Base-by-base conservation (phyloP, 2,888 invertebrate genomes). In the Abscondita cerata region DNA sequence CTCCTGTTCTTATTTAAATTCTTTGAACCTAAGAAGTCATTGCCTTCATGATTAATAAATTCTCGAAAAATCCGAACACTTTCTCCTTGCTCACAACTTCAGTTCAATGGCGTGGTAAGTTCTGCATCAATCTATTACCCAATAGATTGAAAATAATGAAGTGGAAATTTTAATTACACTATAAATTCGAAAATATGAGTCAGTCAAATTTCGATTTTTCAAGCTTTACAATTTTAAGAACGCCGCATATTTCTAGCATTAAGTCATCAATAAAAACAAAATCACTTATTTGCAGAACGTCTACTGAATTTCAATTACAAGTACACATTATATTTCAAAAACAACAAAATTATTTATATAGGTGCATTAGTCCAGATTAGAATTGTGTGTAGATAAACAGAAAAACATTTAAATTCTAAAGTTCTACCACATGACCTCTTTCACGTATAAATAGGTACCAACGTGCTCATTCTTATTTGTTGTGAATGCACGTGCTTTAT, bases 21-120 rank as follows among this genome's bases (percentile, higher is more conserved):
- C 67, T 62, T 65, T 62, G 68, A 62, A 68, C 68, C 66, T 67
- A 62, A 70, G 72, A 74, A 76, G 75, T 77, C 76, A 76, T 75
- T 76, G 76, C 66, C 69, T 69, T 59, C 65, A 55, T 71, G 70
- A 70, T 72, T 73, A 73, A 76, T 73, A 76, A 73, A 74, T 79
- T 78, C 77, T 78, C 76, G 77, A 78, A 78, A 77, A 77, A 67
- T 75, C 70, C 71, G 71, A 72, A 70, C 73, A 78, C 79, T 79
- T 79, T 79, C 78, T 78, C 79, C 73, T 64, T 19, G 44, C 52
- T 56, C 64, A 62, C 57, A 59, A 62, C 56, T 57, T 68, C 68
- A 68, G 65, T 74, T 75, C 73, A 74, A 74, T 72, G 74, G 73
- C 71, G 70, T 67, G 58, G 64, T 60, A 65, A 58, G 60, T 57